Percentiles rank a stretch among this genome's conserved stretches.
phyloP scores from a whole-genome alignment of 2,888 invertebrate species.

The Ectemnius continuus region DNA sequence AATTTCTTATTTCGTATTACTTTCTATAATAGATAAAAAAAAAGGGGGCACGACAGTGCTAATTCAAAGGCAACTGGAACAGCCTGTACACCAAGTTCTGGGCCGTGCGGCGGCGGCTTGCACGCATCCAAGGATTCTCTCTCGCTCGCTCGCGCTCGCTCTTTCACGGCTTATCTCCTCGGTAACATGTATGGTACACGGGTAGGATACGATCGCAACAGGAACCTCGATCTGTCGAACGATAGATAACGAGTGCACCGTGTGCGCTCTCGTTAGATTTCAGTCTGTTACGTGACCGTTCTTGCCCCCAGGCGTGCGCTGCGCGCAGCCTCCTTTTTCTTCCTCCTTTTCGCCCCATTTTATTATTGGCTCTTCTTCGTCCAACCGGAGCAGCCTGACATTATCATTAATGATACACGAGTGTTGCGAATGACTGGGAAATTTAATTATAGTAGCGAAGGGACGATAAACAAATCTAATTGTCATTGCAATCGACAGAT shows the following conservation, averaged over 20 bases:
- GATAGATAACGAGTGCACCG: constrained; percentile 47
- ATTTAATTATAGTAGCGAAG: no score
- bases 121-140: constrained; percentile 36
- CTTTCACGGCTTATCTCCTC: constrained; percentile 31
- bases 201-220: constrained; percentile 45
- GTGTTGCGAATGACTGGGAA: no score
- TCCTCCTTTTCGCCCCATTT: constrained; percentile 15
- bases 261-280: constrained; percentile 43
- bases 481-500: no score
- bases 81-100: constrained; percentile 37
- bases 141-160: no score
- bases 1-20: no score
- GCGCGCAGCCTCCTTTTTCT: constrained; percentile 32
- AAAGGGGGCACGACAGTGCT: no score
- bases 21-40: no score
- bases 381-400: no score
- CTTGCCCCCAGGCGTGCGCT: constrained; percentile 10
- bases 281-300: constrained; percentile 21
- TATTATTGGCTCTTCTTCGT: neutral
- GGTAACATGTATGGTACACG: constrained; percentile 44
- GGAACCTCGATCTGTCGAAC: constrained; percentile 55
- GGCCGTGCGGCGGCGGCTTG: constrained; percentile 9
- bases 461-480: no score
- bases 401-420: no score
- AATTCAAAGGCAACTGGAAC: no score